Conservation (phyloP, 2,113 vertebrate genomes). For the Tragelaphus buxtoni region DNA sequence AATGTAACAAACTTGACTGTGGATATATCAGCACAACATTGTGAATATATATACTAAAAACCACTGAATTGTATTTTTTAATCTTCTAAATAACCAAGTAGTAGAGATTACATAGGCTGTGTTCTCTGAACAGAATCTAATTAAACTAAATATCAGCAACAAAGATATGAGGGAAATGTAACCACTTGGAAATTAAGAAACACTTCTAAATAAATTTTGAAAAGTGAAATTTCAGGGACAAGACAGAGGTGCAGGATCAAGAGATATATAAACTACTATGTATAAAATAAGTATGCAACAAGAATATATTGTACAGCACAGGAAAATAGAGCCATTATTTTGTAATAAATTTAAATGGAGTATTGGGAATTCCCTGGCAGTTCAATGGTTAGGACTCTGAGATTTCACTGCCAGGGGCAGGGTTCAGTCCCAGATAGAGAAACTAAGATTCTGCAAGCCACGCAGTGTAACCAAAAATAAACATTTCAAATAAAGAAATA, state of each 20-base stretch:
- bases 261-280: neutral
- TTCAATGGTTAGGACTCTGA: neutral
- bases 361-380: neutral
- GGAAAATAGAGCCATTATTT: neutral
- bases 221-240: neutral
- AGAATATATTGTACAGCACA: neutral
- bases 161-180: neutral
- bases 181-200: neutral
- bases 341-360: neutral
- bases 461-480: neutral
- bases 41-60: neutral
- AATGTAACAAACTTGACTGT: neutral
- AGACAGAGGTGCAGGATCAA: neutral
- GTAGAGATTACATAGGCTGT: neutral
- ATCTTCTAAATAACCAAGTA: neutral
- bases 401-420: no score
- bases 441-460: neutral
- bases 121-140: neutral
- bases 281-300: neutral
- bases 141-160: neutral
- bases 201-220: neutral
- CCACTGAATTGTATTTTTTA: neutral
- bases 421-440: neutral
- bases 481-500: neutral
- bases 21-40: neutral